Percentiles rank a stretch among this genome's conserved stretches.
Conservation (phyloP, 2,888 invertebrate species). For the Galerucella calmariensis region DNA sequence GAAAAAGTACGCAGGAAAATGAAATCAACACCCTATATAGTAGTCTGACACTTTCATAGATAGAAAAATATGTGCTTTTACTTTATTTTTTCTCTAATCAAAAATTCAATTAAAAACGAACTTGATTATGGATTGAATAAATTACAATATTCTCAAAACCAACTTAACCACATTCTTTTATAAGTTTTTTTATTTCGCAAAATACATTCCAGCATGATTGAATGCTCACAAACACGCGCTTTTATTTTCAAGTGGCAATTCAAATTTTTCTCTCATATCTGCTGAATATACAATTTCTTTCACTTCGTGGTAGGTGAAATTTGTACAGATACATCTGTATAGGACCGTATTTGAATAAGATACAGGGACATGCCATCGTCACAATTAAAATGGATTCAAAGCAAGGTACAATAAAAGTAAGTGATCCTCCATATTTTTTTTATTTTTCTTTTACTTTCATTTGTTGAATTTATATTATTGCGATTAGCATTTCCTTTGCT, state of each 20-base stretch:
- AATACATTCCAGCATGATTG: constrained; percentile 25
- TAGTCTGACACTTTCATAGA: too few species aligned
- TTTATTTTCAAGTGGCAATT: constrained; percentile 32
- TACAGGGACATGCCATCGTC: neutral
- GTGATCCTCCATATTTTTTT: too few species aligned
- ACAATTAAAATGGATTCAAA: neutral
- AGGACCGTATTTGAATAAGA: neutral
- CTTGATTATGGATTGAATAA: neutral
- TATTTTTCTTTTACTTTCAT: too few species aligned
- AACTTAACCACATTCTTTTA: neutral
- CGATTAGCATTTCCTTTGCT: too few species aligned
- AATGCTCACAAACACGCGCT: constrained; percentile 30
- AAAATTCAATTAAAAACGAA: too few species aligned
- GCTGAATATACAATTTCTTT: constrained; percentile 24
- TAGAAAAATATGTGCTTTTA: too few species aligned
- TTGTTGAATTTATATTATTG: too few species aligned
- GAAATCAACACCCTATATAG: too few species aligned
- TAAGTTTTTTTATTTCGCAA: constrained; percentile 1
- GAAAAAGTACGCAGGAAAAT: too few species aligned
- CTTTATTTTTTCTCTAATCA: too few species aligned
- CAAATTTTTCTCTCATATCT: constrained; percentile 26
- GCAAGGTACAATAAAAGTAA: too few species aligned
- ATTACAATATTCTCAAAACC: neutral
- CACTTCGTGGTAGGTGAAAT: constrained; percentile 13
- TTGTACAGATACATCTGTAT: constrained; percentile 12